phyloP scores from a whole-genome alignment of 2,888 invertebrate species.

The Eupithecia vulgata region DNA sequence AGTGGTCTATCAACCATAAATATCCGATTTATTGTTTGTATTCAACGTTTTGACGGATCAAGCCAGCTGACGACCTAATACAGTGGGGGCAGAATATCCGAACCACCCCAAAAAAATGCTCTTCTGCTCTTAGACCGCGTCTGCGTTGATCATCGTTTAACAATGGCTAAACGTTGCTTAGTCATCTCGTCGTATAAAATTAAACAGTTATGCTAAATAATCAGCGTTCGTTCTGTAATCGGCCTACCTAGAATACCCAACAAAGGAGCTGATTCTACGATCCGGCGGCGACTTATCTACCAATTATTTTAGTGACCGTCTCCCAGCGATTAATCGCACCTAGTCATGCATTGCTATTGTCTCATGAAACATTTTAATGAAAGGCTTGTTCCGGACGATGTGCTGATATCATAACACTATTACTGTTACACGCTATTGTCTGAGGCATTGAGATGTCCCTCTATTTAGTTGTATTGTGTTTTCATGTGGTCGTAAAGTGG shows the following conservation, averaged over 20 bases:
- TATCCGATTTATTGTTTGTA: too few species aligned
- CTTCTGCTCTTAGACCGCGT: not conserved
- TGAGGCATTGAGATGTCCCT: slow-evolving; percentile 3
- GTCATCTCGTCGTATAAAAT: too few species aligned
- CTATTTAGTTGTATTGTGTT: not conserved
- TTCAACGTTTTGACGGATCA: not conserved
- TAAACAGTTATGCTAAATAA: too few species aligned
- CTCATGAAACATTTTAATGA: slow-evolving; percentile 28
- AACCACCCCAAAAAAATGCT: not conserved
- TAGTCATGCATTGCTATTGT: slow-evolving; percentile 30
- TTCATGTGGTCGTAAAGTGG: not conserved
- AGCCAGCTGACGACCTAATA: not conserved
- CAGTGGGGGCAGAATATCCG: not conserved
- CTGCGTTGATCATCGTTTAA: not conserved
- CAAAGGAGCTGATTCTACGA: too few species aligned
- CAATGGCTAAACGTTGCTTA: too few species aligned
- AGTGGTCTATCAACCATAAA: too few species aligned
- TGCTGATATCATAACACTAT: slow-evolving; percentile 9
- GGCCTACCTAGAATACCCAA: too few species aligned
- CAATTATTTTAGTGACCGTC: slow-evolving; percentile 21
- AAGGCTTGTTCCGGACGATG: slow-evolving; percentile 11
- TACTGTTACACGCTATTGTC: slow-evolving; percentile 8
- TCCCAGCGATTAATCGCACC: slow-evolving; percentile 28
- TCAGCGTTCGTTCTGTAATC: too few species aligned
- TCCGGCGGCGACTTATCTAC: not conserved